Conservation (phyloP, 2,113 vertebrate genomes). For the Uria aalge region DNA sequence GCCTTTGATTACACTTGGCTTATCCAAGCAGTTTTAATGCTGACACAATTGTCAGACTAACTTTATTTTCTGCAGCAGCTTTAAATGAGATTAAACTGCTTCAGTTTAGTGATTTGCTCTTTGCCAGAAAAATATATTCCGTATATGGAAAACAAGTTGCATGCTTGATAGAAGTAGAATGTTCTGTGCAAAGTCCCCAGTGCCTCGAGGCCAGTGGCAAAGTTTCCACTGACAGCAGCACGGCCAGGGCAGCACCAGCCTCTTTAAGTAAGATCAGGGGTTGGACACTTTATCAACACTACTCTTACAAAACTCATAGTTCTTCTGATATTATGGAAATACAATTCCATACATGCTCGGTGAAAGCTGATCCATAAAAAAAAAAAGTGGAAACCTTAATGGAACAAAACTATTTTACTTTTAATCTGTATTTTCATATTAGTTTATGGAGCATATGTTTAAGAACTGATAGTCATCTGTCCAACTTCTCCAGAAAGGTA, state of each 20-base stretch:
- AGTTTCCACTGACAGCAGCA: neutral
- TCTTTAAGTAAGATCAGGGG: neutral
- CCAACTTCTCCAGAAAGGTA: neutral
- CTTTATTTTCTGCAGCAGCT: neutral
- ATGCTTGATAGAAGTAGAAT: neutral
- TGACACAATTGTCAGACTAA: neutral
- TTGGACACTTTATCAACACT: neutral
- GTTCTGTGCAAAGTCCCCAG: neutral
- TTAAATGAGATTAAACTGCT: neutral
- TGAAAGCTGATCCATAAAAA: neutral
- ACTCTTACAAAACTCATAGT: neutral
- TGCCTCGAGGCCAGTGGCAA: rapidly evolving
- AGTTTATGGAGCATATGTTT: neutral
- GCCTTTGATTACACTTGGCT: neutral
- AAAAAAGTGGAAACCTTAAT: neutral
- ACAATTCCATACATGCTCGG: neutral
- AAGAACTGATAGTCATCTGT: neutral
- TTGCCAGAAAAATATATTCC: neutral
- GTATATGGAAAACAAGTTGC: neutral
- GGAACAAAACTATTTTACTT: neutral
- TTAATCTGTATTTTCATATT: neutral
- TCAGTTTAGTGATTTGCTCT: neutral
- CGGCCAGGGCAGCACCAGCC: neutral
- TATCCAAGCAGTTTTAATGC: neutral
- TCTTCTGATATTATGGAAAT: neutral